Base-by-base conservation (phyloP, 2,797 vertebrate species). In the Lates japonicus region DNA sequence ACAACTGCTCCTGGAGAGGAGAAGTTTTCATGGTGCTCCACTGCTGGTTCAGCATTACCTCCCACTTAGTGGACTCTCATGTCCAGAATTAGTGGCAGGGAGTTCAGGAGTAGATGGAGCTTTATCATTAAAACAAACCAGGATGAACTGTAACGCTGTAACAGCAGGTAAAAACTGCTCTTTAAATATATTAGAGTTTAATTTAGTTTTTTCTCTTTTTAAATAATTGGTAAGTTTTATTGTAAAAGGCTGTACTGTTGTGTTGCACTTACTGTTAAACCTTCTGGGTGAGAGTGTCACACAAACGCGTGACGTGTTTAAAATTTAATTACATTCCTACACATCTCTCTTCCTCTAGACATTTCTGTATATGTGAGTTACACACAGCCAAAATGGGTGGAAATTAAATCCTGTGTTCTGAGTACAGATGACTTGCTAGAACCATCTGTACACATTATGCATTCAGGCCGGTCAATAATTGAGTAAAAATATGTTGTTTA, bases 381-480 rank as follows among this genome's bases (percentile, higher is more conserved):
- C 2, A 41, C 16, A 7, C 70, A 51, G 58, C 25, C 54, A 58
- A 51, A 52, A 59, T 3, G 49, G 81, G 58, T 4, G 19, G 51
- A 65, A 85, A 51, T 55, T 25, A 74, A 78, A 51, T 17, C 35
- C 7, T 58, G 52, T 60, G 55, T 68, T 75, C 22, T 22, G 20
- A 55, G 57, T 49, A 20, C 68, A 60, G 76, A 73, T 11, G 55
- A 85, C 49, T 87, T 39, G 58, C 75, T 39, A 33, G 60, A 61
- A 42, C 76, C 92, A 88, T 91, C 92, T 93, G 92, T 29, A 70
- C 64, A 59, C 86, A 89, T 94, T 82, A 83, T 31, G 10, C 80
- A 91, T 92, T 91, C 81, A 93, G 33, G 25, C 19, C 5, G 20
- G 70, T 93, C 76, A 91, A 93, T 94, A 91, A 94, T 93, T 93